Percentiles rank a stretch among this genome's conserved stretches.
Conservation (phyloP, 1,140 invertebrate species). For the Teleopsis dalmanni region DNA sequence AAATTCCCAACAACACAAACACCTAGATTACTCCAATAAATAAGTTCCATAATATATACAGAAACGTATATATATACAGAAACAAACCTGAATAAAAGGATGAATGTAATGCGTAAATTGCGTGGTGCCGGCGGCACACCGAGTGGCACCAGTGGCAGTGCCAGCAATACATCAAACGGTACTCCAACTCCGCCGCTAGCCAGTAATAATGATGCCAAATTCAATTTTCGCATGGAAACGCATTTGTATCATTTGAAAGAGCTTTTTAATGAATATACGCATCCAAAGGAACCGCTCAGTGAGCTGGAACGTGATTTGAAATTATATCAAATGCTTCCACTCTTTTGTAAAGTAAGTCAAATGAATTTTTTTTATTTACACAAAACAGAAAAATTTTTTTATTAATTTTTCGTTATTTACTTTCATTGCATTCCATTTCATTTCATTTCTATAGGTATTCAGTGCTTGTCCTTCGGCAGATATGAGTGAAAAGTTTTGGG, state of each 20-base stretch:
- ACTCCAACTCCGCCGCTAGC: constrained; percentile 17
- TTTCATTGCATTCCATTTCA: constrained; percentile 4
- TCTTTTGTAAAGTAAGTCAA: constrained; percentile 87
- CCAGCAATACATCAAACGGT: constrained; percentile 44
- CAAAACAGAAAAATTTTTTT: not conserved
- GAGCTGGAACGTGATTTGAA: constrained; percentile 86
- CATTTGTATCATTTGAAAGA: constrained; percentile 94
- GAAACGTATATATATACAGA: too few species aligned
- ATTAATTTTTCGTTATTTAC: not conserved
- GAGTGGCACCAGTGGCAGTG: constrained; percentile 34
- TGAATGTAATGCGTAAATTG: constrained; percentile 84
- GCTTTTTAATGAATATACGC: constrained; percentile 87
- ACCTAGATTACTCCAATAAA: not conserved
- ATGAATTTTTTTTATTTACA: not conserved
- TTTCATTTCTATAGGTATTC: constrained; percentile 62
- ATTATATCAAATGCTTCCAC: constrained; percentile 94
- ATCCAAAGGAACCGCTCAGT: constrained; percentile 70
- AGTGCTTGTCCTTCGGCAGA: constrained; percentile 80
- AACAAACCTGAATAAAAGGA: constrained; percentile 38
- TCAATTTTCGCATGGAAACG: constrained; percentile 74
- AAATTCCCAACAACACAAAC: too few species aligned
- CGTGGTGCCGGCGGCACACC: constrained; percentile 50
- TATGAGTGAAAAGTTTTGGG: constrained; percentile 93
- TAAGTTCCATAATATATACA: not conserved
- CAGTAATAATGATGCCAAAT: constrained; percentile 1